Base-by-base conservation (phyloP, 2,113 vertebrate species). In the Misgurnus anguillicaudatus region DNA sequence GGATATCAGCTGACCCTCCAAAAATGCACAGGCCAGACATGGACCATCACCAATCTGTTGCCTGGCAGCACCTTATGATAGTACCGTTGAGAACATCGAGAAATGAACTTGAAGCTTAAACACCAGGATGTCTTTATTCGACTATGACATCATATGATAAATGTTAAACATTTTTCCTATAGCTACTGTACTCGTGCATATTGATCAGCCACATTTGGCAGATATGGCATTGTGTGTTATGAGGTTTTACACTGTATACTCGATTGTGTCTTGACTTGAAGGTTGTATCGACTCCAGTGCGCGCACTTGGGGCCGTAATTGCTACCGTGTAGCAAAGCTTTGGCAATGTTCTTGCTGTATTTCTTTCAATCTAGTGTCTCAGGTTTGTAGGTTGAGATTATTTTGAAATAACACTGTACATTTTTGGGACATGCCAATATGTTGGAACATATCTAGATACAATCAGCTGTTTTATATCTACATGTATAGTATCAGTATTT, bases 261-360 rank as follows among this genome's bases (percentile, higher is more conserved):
- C 77, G 84, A 86, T 86, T 89, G 87, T 84, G 65, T 64, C 76
- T 91, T 89, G 87, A 88, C 80, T 88, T 79, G 55, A 87, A 86
- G 85, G 70, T 85, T 86, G 66, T 86, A 81, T 78, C 77, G 74
- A 85, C 85, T 88, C 84, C 75, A 81, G 83, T 76, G 64, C 75
- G 70, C 79, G 60, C 87, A 83, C 85, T 6, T 85, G 55, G 21
- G 87, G 88, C 87, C 80, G 77, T 89, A 90, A 92, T 92, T 95
- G 97, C 97, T 99, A 98, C 97, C 80, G 89, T 98, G 97, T 98
- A 98, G 97, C 97, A 93, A 74, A 91, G 86, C 75, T 88, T 80
- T 91, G 89, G 87, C 88, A 90, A 89, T 17, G 72, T 86, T 83
- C 88, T 93, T 96, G 94, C 93, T 95, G 91, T 94, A 91, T 87